A percentile compares a stretch with the other conserved stretches of the same genome.
Conservation (phyloP, 2,797 vertebrate species). For the Falco cherrug region DNA sequence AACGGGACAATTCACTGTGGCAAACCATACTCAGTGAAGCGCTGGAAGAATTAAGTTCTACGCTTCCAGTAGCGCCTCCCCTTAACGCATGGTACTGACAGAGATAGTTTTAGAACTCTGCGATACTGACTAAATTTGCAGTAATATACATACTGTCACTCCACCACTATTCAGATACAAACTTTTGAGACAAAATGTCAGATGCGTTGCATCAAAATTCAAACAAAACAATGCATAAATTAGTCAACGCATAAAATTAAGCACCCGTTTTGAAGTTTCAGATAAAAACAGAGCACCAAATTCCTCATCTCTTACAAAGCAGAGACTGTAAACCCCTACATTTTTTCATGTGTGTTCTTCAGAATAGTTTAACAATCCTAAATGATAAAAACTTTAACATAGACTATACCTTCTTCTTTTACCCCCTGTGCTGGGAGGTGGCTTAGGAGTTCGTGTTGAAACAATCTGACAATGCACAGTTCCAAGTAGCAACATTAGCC, state of each 20-base stretch:
- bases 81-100: not conserved
- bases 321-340: not conserved
- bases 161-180: not conserved
- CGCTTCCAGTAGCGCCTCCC: not conserved
- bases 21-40: not conserved
- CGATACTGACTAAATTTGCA: not conserved
- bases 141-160: not conserved
- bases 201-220: not conserved
- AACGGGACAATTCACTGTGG: not conserved
- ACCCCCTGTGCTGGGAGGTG: slow-evolving; percentile 82
- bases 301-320: not conserved
- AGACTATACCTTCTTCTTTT: slow-evolving; percentile 92
- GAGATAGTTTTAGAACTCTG: no score
- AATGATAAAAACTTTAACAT: not conserved
- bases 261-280: not conserved
- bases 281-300: not conserved
- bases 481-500: slow-evolving; percentile 96
- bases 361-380: not conserved
- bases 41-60: not conserved
- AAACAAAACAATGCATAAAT: not conserved
- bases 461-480: slow-evolving; percentile 99
- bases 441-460: slow-evolving; percentile 94
- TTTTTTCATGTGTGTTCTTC: not conserved
- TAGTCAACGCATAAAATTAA: not conserved
- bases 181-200: not conserved